These are phyloP conservation scores for Chrysotoxum bicinctum DNA, from an alignment of 2,888 invertebrate species.

Conservation along the genomic window DNA sequence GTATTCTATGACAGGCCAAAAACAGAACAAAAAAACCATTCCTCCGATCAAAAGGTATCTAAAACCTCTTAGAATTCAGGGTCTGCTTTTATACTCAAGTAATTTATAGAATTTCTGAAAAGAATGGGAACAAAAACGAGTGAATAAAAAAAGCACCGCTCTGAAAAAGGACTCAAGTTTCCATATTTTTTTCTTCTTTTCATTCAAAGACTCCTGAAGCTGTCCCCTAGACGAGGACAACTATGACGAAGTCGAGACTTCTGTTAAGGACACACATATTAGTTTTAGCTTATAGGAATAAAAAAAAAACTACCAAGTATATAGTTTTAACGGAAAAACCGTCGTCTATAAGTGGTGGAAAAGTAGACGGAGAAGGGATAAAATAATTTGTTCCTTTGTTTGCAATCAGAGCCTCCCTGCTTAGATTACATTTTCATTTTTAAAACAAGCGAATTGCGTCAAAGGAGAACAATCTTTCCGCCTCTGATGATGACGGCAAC, in stretches of 20 bases:
- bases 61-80: conserved; percentile 7
- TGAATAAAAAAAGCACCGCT: background rate
- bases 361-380: background rate
- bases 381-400: conserved; percentile 44
- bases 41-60: conserved; percentile 17
- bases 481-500: background rate
- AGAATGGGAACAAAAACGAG: conserved; percentile 18
- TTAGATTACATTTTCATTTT: conserved; percentile 34
- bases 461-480: background rate
- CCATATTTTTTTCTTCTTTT: conserved; percentile 26
- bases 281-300: background rate
- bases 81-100: conserved; percentile 21
- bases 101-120: conserved; percentile 14
- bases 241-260: conserved; percentile 13
- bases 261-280: conserved; percentile 9
- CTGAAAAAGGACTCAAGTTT: conserved; percentile 43
- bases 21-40: background rate
- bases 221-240: conserved; percentile 30
- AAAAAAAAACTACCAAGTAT: too few relatives aligned
- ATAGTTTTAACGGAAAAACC: conserved; percentile 1
- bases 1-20: background rate
- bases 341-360: background rate
- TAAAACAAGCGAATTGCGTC: background rate
- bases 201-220: background rate
- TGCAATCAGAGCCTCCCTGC: conserved; percentile 30